Conservation (phyloP, 2,888 invertebrate genomes). For the Meloe dianella region DNA sequence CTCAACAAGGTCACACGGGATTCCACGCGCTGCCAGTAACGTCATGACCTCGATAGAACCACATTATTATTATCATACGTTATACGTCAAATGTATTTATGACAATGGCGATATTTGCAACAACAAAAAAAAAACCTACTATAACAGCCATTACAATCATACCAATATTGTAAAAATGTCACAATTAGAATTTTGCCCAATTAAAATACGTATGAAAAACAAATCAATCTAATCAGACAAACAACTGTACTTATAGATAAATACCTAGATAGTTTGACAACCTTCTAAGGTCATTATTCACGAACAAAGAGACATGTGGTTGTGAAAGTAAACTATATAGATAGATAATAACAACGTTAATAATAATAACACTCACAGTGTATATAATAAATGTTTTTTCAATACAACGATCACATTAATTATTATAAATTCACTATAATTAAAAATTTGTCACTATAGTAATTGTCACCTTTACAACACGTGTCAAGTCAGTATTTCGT, state of each 20-base stretch:
- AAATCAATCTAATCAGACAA: background rate
- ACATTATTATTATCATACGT: background rate
- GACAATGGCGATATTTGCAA: no score
- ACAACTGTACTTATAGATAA: no score
- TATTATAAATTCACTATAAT: background rate
- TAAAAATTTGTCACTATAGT: no score
- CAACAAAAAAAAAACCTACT: background rate
- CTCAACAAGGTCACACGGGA: constrained; percentile 22
- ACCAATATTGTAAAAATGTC: background rate
- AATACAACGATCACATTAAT: background rate
- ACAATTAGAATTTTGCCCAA: constrained; percentile 23
- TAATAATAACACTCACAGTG: constrained; percentile 12
- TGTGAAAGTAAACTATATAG: background rate
- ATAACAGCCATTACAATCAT: no score
- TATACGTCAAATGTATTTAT: background rate
- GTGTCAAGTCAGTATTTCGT: background rate
- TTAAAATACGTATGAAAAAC: constrained; percentile 14
- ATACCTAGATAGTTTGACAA: background rate
- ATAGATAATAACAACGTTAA: background rate
- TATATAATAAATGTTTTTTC: background rate
- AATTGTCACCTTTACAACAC: background rate
- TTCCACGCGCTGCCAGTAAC: constrained; percentile 22
- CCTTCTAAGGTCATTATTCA: constrained; percentile 26
- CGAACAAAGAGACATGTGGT: background rate
- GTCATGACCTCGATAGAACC: constrained; percentile 22